These are phyloP conservation scores for Haliclona indistincta DNA, from an alignment of 37 sponge, comb jelly and placozoan genomes.

Conservation along the genomic window DNA sequence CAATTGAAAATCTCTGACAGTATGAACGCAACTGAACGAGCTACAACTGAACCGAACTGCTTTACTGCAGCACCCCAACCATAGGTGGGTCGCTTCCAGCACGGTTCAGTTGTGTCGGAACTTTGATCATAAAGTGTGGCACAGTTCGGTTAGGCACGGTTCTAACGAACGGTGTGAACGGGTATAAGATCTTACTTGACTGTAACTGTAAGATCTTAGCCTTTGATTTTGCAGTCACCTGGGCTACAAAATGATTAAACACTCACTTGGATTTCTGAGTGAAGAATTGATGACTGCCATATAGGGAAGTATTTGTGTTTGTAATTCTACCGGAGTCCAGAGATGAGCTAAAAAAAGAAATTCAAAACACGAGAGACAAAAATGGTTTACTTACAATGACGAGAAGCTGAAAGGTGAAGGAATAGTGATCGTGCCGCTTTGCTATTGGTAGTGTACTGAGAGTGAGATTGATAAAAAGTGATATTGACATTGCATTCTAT, in stretches of 20 bases:
- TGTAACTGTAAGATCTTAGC: neutral
- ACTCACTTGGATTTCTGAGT: slow-evolving; percentile 62
- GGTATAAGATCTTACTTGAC: neutral
- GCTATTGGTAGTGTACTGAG: slow-evolving; percentile 48
- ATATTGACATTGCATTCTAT: neutral
- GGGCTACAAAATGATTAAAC: neutral
- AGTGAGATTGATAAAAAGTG: neutral
- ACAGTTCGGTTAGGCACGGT: no score
- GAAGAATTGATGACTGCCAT: slow-evolving; percentile 50
- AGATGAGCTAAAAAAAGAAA: slow-evolving; percentile 43
- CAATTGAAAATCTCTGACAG: no score
- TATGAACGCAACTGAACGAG: no score
- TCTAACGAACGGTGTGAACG: neutral
- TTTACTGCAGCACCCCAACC: no score
- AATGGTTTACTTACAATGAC: slow-evolving; percentile 34
- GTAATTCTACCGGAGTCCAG: slow-evolving; percentile 75
- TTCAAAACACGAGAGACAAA: neutral
- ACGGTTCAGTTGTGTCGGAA: no score
- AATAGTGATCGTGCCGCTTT: slow-evolving; percentile 30
- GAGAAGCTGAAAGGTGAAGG: slow-evolving; percentile 56
- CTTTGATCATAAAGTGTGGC: no score
- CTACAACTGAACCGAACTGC: no score
- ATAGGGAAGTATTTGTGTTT: slow-evolving; percentile 68
- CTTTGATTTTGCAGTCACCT: neutral
- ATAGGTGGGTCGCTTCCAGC: no score